Conservation (phyloP, 2,113 vertebrate species). For the Phyllostomus discolor region DNA sequence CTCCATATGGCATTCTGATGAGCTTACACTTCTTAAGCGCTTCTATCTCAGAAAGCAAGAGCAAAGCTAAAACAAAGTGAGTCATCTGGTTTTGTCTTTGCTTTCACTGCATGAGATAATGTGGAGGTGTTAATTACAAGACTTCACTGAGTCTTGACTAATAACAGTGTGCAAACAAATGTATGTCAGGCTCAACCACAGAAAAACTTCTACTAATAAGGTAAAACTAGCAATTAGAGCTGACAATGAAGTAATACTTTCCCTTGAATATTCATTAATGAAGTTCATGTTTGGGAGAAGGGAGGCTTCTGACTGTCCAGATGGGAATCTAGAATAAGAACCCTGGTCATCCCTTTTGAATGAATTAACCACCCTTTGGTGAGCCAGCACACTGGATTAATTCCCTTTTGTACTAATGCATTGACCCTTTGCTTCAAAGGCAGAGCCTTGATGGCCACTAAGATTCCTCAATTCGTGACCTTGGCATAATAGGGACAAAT, state of each 20-base stretch:
- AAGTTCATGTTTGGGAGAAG: slow-evolving; percentile 75
- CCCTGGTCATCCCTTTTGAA: slow-evolving; percentile 80
- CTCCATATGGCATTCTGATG: slow-evolving; percentile 80
- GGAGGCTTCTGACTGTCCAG: slow-evolving; percentile 77
- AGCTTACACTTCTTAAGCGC: slow-evolving; percentile 82
- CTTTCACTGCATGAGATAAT: slow-evolving; percentile 86
- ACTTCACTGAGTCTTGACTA: slow-evolving; percentile 86
- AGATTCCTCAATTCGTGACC: slow-evolving; percentile 78
- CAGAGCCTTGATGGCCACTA: slow-evolving; percentile 74
- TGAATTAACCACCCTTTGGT: slow-evolving; percentile 80
- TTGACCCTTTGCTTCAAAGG: slow-evolving; percentile 83
- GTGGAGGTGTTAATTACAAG: slow-evolving; percentile 88
- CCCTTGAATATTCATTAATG: slow-evolving; percentile 84
- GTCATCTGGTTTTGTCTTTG: slow-evolving; percentile 85
- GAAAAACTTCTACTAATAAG: slow-evolving; percentile 86
- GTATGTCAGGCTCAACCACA: slow-evolving; percentile 82
- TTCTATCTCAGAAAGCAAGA: slow-evolving; percentile 84
- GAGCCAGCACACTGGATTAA: slow-evolving; percentile 79
- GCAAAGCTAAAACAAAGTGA: slow-evolving; percentile 85
- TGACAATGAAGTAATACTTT: slow-evolving; percentile 84
- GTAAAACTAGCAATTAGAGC: slow-evolving; percentile 85
- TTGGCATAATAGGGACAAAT: slow-evolving; percentile 80
- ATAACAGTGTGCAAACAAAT: slow-evolving; percentile 89
- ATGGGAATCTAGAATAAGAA: slow-evolving; percentile 77
- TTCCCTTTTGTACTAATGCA: slow-evolving; percentile 82